These are phyloP conservation scores for Aphelocoma coerulescens DNA, from an alignment of 2,113 vertebrate species.

Conservation along the genomic window DNA sequence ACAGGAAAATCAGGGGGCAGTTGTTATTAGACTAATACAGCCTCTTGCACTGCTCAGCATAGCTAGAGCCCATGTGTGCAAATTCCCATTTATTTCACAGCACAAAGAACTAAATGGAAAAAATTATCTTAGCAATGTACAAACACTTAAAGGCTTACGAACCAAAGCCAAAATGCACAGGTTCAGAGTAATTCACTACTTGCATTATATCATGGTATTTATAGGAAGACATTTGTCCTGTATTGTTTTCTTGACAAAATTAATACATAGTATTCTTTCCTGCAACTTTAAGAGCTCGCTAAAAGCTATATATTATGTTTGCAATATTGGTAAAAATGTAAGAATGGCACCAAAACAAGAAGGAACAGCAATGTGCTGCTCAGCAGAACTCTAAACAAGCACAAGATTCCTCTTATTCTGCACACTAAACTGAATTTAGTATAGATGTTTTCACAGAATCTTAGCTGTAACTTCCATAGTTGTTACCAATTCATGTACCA, in stretches of 20 bases:
- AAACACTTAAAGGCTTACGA: neutral
- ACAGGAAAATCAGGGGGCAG: neutral
- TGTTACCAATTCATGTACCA: neutral
- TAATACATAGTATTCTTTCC: neutral
- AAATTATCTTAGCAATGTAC: neutral
- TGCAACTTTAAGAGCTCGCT: neutral
- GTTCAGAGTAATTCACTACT: neutral
- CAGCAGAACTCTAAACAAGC: neutral
- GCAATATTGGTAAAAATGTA: neutral
- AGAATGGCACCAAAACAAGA: neutral
- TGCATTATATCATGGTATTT: fast-evolving
- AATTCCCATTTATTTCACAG: neutral
- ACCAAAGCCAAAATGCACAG: neutral
- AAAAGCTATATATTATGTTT: neutral
- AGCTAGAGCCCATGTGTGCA: neutral
- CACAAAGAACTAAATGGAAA: neutral
- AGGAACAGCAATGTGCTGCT: neutral
- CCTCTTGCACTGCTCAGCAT: neutral
- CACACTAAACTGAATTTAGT: neutral
- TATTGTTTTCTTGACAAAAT: neutral
- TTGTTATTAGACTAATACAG: neutral
- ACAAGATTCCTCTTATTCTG: neutral
- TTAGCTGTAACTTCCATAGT: neutral
- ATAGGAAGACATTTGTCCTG: neutral
- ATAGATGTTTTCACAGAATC: neutral